Percentiles rank a stretch among this genome's conserved stretches.
phyloP scores from a whole-genome alignment of 2,113 vertebrate species.

The Bos taurus region ARS-UCD2.0 NC_037330.1:44908001-44908500 shows the following conservation, averaged over 20 bases:
- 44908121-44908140: not conserved
- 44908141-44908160: not conserved
- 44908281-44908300: not conserved
- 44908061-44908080: not conserved
- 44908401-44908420: not conserved
- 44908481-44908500: not conserved
- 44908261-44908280: not conserved
- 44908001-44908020: constrained; percentile 22
- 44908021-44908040: not conserved
- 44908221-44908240: not conserved
- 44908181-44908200: not conserved
- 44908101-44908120: not conserved
- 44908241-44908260: not conserved
- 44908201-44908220: not conserved
- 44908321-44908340: not conserved
- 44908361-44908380: too few relatives aligned
- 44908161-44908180: too few relatives aligned
- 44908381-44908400: not conserved
- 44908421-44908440: not conserved
- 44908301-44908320: not conserved
- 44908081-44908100: not conserved
- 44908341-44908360: not conserved
- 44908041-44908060: not conserved
- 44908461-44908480: not conserved
- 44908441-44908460: not conserved